Evolutionary conservation across 2,113 vertebrate genomes (phyloP), one percentile per base, ranked within the genome.

Genomic region (Uria aalge): DNA sequence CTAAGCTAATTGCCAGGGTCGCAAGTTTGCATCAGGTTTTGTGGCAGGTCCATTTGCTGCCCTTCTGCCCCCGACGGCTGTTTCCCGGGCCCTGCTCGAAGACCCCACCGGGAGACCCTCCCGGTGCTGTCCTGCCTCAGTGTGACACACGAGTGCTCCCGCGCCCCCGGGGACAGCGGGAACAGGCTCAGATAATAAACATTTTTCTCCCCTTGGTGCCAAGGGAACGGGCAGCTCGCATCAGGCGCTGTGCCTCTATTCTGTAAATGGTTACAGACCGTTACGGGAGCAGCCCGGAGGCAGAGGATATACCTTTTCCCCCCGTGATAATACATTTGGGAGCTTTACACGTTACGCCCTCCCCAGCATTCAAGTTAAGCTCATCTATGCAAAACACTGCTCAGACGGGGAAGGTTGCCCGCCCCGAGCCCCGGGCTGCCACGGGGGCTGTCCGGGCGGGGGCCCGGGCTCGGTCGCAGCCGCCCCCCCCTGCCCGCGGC

Each of bases 141-240:
- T 1, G 38, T 1, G n/a, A 64, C 67, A 41, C 91, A 5, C 4
- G 12, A 8, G 69, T 2, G 85, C 20, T 20, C 29, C 38, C 57
- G 4, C 11, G 17, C 7, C 63, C 75, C 22, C n/a, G 11, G 9
- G 15, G 32, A 14, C n/a, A 6, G 52, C 15, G 30, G 55, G 24
- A 14, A 12, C 7, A 24, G 40, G 29, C 29, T 66, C 73, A 4
- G 8, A 11, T 0, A 15, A 17, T 0, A 4, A 5, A 13, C 34
- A 1, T 14, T 38, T 15, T 45, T 8, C 75, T 71, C 36, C 20
- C 13, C 6, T 2, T 3, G 56, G 22, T 15, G 30, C 50, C 32
- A 20, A 26, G 34, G 29, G 23, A 30, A 11, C 0, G 36, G 11
- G 14, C n/a, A 30, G 18, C 50, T 24, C 3, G 30, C 38, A 17